Conservation (phyloP, 2,888 invertebrate species). For the Pachydiplax longipennis region DNA sequence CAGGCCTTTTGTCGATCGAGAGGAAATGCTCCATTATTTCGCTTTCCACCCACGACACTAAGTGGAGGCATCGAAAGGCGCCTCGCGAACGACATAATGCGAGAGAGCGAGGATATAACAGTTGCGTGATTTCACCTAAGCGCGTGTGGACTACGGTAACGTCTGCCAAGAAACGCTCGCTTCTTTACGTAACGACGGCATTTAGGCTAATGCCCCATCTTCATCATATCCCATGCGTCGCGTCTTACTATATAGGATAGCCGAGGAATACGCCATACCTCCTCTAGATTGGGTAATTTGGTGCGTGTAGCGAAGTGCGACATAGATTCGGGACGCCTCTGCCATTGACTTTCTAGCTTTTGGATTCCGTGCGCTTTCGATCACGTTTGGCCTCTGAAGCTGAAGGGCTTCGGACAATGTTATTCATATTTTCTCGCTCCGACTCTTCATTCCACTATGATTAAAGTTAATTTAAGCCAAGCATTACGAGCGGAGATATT, state of each 20-base stretch:
- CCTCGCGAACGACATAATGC: background rate
- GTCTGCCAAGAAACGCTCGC: background rate
- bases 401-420: background rate
- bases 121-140: background rate
- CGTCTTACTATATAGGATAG: background rate
- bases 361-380: background rate
- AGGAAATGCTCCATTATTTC: background rate
- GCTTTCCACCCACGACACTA: background rate
- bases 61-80: background rate
- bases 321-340: background rate
- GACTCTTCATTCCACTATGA: background rate
- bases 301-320: background rate
- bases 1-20: too few relatives aligned
- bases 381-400: background rate
- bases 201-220: background rate
- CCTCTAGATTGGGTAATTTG: background rate
- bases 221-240: background rate
- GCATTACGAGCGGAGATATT: too few relatives aligned
- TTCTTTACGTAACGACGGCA: background rate
- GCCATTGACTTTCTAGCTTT: background rate
- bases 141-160: background rate
- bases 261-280: background rate
- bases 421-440: background rate
- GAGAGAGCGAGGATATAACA: background rate
- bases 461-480: too few relatives aligned